Evolutionary conservation across 1,140 invertebrate species (phyloP).

Genomic region (Schlechtendalia chinensis): DNA sequence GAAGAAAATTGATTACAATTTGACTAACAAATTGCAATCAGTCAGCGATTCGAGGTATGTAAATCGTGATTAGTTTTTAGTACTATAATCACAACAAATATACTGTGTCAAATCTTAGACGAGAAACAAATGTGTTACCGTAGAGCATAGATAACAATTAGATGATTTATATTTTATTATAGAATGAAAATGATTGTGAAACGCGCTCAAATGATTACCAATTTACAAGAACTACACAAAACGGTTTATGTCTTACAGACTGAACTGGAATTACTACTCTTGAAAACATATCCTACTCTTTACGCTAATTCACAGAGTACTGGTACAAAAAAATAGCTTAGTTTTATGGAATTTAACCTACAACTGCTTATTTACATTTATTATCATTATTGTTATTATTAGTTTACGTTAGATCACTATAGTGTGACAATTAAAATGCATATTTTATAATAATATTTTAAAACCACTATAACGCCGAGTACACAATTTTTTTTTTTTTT

Average conservation of each 20-base stretch:
- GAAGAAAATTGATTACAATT: slow-evolving; percentile 1
- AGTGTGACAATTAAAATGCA: neutral
- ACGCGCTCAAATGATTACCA: neutral
- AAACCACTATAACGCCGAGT: neutral
- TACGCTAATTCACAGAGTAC: slow-evolving; percentile 1
- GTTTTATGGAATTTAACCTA: neutral
- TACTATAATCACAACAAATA: neutral
- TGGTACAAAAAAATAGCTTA: neutral
- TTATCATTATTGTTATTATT: neutral
- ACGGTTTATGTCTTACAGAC: neutral
- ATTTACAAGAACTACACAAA: slow-evolving; percentile 14
- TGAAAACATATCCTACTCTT: slow-evolving; percentile 30
- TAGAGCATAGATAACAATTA: too few relatives aligned
- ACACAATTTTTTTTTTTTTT: neutral
- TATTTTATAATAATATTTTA: neutral
- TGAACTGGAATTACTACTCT: slow-evolving; percentile 29
- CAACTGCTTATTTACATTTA: neutral
- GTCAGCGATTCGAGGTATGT: neutral
- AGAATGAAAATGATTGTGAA: slow-evolving; percentile 35
- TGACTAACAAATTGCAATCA: neutral
- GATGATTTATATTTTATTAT: neutral
- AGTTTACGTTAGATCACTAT: neutral
- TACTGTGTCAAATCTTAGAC: too few relatives aligned
- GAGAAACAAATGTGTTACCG: too few relatives aligned
- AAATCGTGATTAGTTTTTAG: neutral